Conservation (phyloP, 2,797 vertebrate species). For the Tragopan temminckii region DNA sequence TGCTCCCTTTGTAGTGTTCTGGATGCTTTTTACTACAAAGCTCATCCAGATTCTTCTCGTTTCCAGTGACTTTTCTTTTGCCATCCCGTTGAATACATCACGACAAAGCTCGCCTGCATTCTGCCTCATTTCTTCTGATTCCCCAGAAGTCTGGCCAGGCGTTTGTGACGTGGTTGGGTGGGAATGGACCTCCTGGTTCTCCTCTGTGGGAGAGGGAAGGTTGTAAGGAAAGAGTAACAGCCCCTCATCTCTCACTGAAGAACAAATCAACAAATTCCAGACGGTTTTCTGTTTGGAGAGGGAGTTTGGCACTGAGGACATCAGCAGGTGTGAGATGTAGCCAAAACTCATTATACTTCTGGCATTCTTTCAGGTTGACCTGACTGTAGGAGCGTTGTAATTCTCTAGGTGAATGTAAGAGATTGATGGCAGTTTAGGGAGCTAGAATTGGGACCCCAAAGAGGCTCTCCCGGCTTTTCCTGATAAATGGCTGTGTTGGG, state of each 20-base stretch:
- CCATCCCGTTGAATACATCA: background rate
- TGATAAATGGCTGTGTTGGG: background rate
- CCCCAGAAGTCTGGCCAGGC: background rate
- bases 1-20: slow-evolving; percentile 30
- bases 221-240: background rate
- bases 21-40: background rate
- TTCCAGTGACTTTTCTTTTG: background rate
- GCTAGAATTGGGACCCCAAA: background rate
- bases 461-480: background rate
- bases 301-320: background rate
- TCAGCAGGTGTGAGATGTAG: background rate
- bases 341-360: background rate
- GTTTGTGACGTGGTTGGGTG: background rate
- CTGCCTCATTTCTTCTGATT: background rate
- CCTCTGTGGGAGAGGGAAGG: background rate
- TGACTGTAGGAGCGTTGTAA: background rate
- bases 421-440: background rate
- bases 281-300: background rate
- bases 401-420: background rate
- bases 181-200: background rate
- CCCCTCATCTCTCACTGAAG: background rate
- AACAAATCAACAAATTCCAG: background rate
- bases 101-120: accelerated
- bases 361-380: background rate
- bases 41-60: slow-evolving; percentile 6